Conservation (phyloP, 2,113 vertebrate genomes). For the Bucco capensis region DNA sequence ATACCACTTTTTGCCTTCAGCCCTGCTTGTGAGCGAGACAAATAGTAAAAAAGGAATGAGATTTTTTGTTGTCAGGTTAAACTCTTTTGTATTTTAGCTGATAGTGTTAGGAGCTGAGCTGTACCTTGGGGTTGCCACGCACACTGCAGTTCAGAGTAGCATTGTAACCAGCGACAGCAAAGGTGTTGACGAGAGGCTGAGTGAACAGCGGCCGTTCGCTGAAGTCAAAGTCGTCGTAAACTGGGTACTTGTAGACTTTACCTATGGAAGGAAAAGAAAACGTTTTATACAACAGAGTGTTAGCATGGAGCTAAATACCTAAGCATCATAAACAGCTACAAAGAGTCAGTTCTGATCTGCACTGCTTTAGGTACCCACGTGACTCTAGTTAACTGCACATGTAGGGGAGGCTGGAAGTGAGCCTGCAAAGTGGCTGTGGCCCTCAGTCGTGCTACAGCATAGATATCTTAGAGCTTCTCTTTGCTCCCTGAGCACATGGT, state of each 20-base stretch:
- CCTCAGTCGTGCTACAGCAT: neutral
- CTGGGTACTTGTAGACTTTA: conserved; percentile 86
- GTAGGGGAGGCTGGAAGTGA: neutral
- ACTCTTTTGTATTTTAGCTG: fast-evolving
- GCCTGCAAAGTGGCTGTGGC: neutral
- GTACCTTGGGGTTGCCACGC: conserved; percentile 93
- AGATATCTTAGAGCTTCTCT: neutral
- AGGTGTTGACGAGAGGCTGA: conserved; percentile 89
- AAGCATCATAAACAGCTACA: neutral
- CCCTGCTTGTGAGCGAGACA: neutral
- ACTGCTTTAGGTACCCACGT: neutral
- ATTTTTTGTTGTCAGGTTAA: neutral
- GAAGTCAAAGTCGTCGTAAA: conserved; percentile 88
- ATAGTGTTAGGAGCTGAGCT: neutral
- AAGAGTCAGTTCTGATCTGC: neutral
- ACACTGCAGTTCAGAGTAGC: conserved; percentile 94
- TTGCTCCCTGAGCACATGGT: neutral
- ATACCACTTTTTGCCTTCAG: neutral
- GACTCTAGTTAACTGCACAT: neutral
- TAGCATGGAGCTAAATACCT: neutral
- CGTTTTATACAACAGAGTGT: neutral
- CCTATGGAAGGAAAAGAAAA: conserved; percentile 59
- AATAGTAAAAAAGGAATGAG: neutral
- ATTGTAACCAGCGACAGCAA: conserved; percentile 91
- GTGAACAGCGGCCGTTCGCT: conserved; percentile 89